These are phyloP conservation scores for Drosophila fungiperda DNA, from an alignment of 2,888 invertebrate species.

Conservation along the genomic window DNA sequence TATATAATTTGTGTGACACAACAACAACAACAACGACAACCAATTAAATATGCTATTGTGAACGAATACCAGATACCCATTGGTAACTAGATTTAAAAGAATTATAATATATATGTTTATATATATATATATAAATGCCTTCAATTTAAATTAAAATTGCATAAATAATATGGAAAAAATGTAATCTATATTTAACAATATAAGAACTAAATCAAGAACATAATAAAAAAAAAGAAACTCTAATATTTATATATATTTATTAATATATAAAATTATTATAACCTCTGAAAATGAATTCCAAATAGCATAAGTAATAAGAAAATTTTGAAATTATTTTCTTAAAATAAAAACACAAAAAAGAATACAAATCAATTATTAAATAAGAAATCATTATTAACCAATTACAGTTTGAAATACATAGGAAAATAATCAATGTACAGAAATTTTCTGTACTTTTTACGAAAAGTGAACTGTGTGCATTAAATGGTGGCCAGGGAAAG, in stretches of 20 bases:
- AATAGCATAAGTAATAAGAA: too few species aligned
- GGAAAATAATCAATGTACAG: not conserved
- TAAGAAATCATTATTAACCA: not conserved
- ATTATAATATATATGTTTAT: too few species aligned
- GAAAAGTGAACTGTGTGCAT: conserved; percentile 1
- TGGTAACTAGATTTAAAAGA: not conserved
- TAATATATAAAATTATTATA: too few species aligned
- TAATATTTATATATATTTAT: too few species aligned
- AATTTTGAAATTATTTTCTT: too few species aligned
- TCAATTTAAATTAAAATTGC: too few species aligned
- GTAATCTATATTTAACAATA: too few species aligned
- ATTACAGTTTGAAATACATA: not conserved
- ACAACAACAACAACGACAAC: conserved; percentile 6
- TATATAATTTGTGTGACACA: conserved; percentile 40
- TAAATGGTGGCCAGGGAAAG: not conserved
- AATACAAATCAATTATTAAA: not conserved
- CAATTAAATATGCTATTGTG: conserved; percentile 13
- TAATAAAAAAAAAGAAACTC: too few species aligned
- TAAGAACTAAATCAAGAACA: too few species aligned
- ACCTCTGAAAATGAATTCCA: too few species aligned
- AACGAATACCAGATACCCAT: conserved; percentile 9
- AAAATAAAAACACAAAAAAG: not conserved
- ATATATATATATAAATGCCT: too few species aligned
- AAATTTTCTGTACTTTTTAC: not conserved
- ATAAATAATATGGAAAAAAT: too few species aligned